A percentile compares a stretch with the other conserved stretches of the same genome.
Conservation (phyloP, 2,888 invertebrate species). For the Leucania comma region DNA sequence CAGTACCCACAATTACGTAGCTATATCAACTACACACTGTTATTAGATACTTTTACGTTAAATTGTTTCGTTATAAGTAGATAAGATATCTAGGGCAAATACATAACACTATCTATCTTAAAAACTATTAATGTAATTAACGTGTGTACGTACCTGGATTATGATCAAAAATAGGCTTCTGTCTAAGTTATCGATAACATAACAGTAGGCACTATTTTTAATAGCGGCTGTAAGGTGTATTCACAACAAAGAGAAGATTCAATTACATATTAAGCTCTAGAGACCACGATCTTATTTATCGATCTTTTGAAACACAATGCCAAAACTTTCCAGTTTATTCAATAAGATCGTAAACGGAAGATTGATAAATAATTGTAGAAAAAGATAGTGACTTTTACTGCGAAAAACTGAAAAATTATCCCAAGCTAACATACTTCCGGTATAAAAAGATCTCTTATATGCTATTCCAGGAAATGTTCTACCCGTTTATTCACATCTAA, state of each 20-base stretch:
- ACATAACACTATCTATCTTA: conserved; percentile 16
- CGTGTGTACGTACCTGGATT: not conserved
- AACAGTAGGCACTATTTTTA: not conserved
- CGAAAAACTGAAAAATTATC: too few species aligned
- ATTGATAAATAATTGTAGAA: too few species aligned
- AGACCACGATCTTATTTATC: not conserved
- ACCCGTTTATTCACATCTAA: too few species aligned
- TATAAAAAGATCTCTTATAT: too few species aligned
- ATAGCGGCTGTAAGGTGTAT: not conserved
- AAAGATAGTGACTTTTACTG: too few species aligned
- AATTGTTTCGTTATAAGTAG: conserved; percentile 4
- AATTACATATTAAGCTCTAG: not conserved
- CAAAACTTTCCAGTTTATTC: not conserved
- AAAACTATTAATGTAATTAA: conserved; percentile 28
- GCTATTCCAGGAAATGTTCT: too few species aligned
- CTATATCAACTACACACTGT: not conserved
- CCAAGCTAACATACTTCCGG: too few species aligned
- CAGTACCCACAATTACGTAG: not conserved
- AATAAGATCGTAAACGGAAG: not conserved
- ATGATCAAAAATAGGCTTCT: conserved; percentile 6
- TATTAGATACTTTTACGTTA: not conserved
- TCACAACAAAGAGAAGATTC: not conserved
- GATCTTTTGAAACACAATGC: not conserved
- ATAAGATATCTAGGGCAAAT: conserved; percentile 40
- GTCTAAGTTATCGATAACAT: conserved; percentile 16